Base-by-base conservation (phyloP, 2,797 vertebrate species). In the Clarias platycephalus region DNA sequence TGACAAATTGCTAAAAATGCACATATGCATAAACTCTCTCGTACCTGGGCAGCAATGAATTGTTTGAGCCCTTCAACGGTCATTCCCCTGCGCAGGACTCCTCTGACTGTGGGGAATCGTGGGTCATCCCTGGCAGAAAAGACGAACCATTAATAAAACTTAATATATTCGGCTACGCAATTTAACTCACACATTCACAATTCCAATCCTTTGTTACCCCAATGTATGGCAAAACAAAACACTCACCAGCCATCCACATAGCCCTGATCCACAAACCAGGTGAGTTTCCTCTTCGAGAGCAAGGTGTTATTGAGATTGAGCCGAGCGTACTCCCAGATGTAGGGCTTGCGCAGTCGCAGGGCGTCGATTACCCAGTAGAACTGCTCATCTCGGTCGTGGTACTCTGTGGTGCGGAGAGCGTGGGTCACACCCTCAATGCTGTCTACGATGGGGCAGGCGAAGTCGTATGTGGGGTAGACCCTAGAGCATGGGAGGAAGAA, bases 221-320 rank as follows among this genome's bases (percentile, higher is more conserved):
- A 40, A 40, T 40, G 37, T 40, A 40, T 40, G 37, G 37, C 37
- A 40, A 40, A 44, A 44, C 1, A 44, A 49, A 49, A 49, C 44
- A 94, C 96, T 79, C 93, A 99, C 98, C 98, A 99, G 93, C 98
- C 98, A 26, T 99, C 98, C 0, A 99, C 98, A 15, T 97, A 96
- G 83, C 98, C 98, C 93, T 99, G 96, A 0, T 99, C 95, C 60
- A 99, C 98, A 87, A 99, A 99, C 98, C 98, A 99, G 0, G 98
- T 99, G 81, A 99, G 97, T 83, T 97, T 99, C 89, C 98, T 96
- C 93, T 99, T 99, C 60, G 98, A 99, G 0, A 99, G 94, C 82
- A 99, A 94, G 0, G 98, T 99, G 93, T 99, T 99, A 93, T 98
- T 99, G 88, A 99, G 97, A 92, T 99, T 99, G 85, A 99, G 96